Evolutionary conservation across 2,113 vertebrate species (phyloP).

Genomic region (Hippocampus mohnikei): DNA sequence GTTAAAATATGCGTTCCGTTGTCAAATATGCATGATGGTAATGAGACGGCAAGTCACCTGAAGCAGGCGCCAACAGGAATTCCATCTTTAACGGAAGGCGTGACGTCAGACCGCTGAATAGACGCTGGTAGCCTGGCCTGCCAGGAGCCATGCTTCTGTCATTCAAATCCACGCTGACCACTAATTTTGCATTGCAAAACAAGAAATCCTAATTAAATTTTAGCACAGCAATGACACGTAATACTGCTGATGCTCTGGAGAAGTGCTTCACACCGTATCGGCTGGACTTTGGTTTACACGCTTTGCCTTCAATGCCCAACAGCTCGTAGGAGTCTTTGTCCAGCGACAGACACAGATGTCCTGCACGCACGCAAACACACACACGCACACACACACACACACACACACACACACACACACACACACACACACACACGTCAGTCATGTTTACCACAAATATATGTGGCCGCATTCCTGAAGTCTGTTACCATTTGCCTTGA

Average conservation of each 20-base stretch:
- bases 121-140: conserved; percentile 76
- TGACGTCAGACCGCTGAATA: conserved; percentile 80
- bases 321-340: conserved; percentile 91
- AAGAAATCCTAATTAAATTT: no score
- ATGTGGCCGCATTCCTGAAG: not conserved
- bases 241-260: not conserved
- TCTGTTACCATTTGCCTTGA: conserved; percentile 81
- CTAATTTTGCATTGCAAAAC: conserved; percentile 25
- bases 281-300: conserved; percentile 81
- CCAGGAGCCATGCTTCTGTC: conserved; percentile 73
- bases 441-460: no score
- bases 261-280: conserved; percentile 78
- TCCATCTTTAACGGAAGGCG: conserved; percentile 80
- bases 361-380: no score
- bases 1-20: no score
- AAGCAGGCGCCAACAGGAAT: conserved; percentile 73
- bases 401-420: conserved; percentile 65
- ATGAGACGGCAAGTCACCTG: conserved; percentile 29
- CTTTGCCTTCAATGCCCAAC: conserved; percentile 83
- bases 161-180: conserved; percentile 78
- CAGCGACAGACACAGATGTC: conserved; percentile 84
- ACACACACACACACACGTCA: conserved; percentile 43
- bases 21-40: no score
- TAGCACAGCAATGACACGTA: no score
- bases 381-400: no score